Percentiles rank a stretch among this genome's conserved stretches.
Conservation (phyloP, 2,797 vertebrate genomes). For the Gobionotothen gibberifrons region DNA sequence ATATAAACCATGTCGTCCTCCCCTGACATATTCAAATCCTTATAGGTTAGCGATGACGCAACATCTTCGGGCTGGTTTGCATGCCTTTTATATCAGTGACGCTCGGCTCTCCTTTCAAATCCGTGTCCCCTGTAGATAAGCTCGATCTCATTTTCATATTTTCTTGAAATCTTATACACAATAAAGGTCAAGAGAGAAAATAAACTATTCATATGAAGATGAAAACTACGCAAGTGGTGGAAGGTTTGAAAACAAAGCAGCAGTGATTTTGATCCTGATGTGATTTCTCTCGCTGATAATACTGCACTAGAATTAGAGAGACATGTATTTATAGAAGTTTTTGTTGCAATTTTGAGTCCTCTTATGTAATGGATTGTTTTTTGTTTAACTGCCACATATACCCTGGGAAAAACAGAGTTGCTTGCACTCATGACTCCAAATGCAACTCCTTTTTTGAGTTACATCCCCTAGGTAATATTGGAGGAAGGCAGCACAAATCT, state of each 20-base stretch:
- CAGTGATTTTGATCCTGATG: constrained; percentile 7
- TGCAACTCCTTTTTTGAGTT: neutral
- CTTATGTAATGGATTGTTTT: neutral
- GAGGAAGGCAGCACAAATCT: neutral
- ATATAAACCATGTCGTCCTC: constrained; percentile 27
- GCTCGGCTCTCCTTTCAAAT: constrained; percentile 10
- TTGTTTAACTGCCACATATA: neutral
- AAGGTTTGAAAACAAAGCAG: neutral
- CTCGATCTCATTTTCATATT: constrained; percentile 56
- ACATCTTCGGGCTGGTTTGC: constrained; percentile 47
- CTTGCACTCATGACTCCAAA: neutral
- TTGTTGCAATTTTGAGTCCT: neutral
- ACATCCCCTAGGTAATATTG: neutral
- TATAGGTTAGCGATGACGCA: constrained; percentile 60
- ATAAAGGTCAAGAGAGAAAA: constrained; percentile 41
- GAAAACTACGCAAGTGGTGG: neutral
- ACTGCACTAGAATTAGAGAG: neutral
- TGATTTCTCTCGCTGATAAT: constrained; percentile 8
- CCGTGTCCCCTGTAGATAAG: constrained; percentile 46
- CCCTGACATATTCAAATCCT: constrained; percentile 64
- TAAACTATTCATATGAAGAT: constrained; percentile 20
- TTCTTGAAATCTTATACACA: constrained; percentile 58
- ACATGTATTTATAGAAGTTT: neutral
- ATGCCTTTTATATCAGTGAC: constrained; percentile 46
- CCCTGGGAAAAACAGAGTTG: neutral